Evolutionary conservation across 2,888 invertebrate genomes (phyloP).

Genomic region (Melinaea marsaeus): DNA sequence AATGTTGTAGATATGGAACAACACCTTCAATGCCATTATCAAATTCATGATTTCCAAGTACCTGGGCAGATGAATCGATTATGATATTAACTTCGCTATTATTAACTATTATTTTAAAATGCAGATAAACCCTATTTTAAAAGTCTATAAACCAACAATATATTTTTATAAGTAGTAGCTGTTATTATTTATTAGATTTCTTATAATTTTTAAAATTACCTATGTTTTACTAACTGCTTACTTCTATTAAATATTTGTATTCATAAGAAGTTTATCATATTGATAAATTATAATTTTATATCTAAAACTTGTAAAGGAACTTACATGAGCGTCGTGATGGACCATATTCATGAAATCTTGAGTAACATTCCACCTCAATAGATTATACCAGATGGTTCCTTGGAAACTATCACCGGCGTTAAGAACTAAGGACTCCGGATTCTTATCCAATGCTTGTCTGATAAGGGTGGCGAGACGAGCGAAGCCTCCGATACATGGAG

Average conservation of each 20-base stretch:
- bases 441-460: slow-evolving; percentile 49
- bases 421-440: slow-evolving; percentile 81
- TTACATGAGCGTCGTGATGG: slow-evolving; percentile 86
- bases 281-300: no score
- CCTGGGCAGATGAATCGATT: slow-evolving; percentile 63
- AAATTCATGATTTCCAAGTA: slow-evolving; percentile 92
- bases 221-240: no score
- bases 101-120: no score
- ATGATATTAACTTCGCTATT: no score
- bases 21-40: slow-evolving; percentile 85
- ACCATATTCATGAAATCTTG: slow-evolving; percentile 86
- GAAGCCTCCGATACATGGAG: slow-evolving; percentile 83
- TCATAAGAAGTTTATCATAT: no score
- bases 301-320: no score
- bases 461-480: slow-evolving; percentile 80
- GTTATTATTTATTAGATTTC: no score
- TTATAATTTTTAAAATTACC: no score
- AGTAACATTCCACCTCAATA: slow-evolving; percentile 85
- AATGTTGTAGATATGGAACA: slow-evolving; percentile 81
- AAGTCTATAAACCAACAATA: no score
- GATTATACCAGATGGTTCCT: slow-evolving; percentile 87
- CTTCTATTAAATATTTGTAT: no score
- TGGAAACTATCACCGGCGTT: slow-evolving; percentile 84
- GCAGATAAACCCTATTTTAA: no score
- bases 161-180: no score